These are phyloP conservation scores for Takifugu flavidus DNA, from an alignment of 2,113 vertebrate species.

Conservation along the genomic window DNA sequence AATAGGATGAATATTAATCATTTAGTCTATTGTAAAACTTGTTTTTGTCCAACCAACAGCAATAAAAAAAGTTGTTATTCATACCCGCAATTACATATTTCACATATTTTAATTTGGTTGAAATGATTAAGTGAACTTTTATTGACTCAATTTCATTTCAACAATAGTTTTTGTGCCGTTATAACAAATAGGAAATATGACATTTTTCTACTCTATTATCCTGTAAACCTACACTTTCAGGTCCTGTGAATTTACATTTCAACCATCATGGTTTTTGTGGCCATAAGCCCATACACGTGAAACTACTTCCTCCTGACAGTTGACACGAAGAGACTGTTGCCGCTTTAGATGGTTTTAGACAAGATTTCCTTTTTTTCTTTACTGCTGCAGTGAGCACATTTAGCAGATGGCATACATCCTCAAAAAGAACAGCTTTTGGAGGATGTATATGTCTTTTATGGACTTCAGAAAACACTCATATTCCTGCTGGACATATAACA, in stretches of 20 bases:
- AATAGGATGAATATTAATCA: too few relatives aligned
- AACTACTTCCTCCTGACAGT: neutral
- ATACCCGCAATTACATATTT: neutral
- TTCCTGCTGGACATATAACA: too few relatives aligned
- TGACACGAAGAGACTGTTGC: constrained; percentile 19
- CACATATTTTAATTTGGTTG: neutral
- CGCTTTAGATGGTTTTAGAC: constrained; percentile 17
- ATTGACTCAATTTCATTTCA: too few relatives aligned
- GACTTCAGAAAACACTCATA: too few relatives aligned
- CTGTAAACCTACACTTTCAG: constrained; percentile 2
- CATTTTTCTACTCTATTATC: neutral
- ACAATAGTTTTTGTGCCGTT: too few relatives aligned
- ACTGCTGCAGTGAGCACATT: constrained; percentile 7
- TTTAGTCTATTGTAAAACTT: too few relatives aligned
- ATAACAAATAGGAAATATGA: too few relatives aligned
- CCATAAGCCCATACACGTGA: neutral
- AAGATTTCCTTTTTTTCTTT: constrained; percentile 3
- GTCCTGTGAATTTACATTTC: neutral
- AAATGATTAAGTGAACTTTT: neutral
- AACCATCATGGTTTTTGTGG: neutral
- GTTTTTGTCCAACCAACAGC: too few relatives aligned
- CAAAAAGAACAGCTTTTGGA: too few relatives aligned
- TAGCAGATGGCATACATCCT: neutral
- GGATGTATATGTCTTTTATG: too few relatives aligned
- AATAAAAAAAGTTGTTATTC: neutral